A percentile compares a stretch with the other conserved stretches of the same genome.
These are phyloP conservation scores for Rhagoletis zephyria DNA, from an alignment of 1,140 invertebrate genomes.

Conservation along the genomic window DNA sequence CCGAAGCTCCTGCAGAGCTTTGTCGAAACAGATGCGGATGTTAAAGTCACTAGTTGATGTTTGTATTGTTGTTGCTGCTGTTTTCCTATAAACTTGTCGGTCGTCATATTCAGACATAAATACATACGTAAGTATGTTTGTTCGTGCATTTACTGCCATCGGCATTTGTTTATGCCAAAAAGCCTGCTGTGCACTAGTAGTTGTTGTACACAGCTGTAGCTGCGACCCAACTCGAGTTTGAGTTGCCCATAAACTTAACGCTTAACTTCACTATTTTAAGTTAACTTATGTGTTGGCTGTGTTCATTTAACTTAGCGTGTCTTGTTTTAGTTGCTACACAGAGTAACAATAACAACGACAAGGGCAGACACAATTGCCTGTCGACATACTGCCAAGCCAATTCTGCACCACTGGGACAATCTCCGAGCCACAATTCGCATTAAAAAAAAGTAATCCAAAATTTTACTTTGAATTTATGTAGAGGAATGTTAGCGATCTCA, in stretches of 20 bases:
- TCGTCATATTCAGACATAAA: background rate
- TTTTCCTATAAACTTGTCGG: background rate
- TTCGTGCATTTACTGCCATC: background rate
- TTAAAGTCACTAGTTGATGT: background rate
- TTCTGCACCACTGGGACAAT: constrained; percentile 4
- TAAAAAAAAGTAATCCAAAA: background rate
- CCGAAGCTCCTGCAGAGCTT: constrained; percentile 36
- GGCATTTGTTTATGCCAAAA: constrained; percentile 33
- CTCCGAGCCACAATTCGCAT: background rate
- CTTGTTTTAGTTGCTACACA: background rate
- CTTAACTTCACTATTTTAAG: constrained; percentile 42
- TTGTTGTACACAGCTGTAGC: background rate
- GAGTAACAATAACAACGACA: background rate
- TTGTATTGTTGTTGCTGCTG: background rate
- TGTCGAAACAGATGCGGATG: constrained; percentile 29
- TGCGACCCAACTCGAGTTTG: background rate
- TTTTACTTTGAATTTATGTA: background rate
- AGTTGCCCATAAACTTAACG: constrained; percentile 32
- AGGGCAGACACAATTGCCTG: background rate
- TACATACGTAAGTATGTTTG: background rate
- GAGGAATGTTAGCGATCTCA: background rate
- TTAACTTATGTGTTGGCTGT: constrained; percentile 9
- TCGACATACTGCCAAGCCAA: background rate
- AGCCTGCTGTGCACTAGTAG: constrained; percentile 30
- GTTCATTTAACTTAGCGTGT: constrained; percentile 12